phyloP scores from a whole-genome alignment of 1,140 invertebrate species.

The Procambarus virginalis region DNA sequence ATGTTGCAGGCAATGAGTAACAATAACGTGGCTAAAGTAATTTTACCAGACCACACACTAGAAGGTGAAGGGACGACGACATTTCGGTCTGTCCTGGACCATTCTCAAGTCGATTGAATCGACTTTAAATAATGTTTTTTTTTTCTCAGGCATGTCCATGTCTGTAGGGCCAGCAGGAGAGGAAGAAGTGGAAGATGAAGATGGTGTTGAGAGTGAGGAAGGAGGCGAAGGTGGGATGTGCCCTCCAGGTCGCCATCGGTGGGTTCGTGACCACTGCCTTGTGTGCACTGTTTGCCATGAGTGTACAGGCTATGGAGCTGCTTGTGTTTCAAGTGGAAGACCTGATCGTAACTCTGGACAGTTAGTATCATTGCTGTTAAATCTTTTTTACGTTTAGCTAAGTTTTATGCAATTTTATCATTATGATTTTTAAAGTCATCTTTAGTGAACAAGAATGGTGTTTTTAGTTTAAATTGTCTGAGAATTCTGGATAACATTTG shows the following conservation, averaged over 20 bases:
- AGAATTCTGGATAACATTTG: too few species aligned
- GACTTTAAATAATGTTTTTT: background rate
- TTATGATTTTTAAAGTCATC: too few species aligned
- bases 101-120: too few species aligned
- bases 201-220: constrained; percentile 73
- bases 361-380: constrained; percentile 76
- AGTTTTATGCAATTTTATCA: background rate
- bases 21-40: too few species aligned
- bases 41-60: too few species aligned
- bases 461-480: too few species aligned
- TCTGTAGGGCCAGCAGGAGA: constrained; percentile 70
- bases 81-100: too few species aligned
- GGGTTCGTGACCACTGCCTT: constrained; percentile 89
- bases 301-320: constrained; percentile 93
- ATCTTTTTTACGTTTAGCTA: background rate
- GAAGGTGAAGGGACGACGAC: too few species aligned
- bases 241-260: constrained; percentile 83
- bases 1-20: too few species aligned
- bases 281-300: constrained; percentile 93
- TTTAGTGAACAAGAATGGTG: too few species aligned
- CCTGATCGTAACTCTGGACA: constrained; percentile 89
- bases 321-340: constrained; percentile 85
- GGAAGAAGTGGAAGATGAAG: constrained; percentile 78
- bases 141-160: constrained; percentile 55
- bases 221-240: constrained; percentile 79